Base-by-base conservation (phyloP, 2,113 vertebrate genomes). In the Falco punctatus region DNA sequence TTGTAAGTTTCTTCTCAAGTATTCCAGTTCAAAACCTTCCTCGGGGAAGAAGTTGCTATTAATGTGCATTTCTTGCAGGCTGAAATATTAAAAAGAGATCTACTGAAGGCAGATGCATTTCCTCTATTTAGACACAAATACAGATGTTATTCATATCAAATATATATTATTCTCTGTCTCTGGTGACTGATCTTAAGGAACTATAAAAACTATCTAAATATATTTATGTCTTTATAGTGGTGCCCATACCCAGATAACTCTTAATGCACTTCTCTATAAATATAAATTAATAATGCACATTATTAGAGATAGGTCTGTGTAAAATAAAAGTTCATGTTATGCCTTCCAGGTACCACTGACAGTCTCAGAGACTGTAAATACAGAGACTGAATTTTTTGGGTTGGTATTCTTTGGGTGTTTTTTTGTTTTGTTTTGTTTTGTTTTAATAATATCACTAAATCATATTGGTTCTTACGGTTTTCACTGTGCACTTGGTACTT, bases 61-160 rank as follows among this genome's bases (percentile, higher is more conserved):
- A 96, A 97, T 87, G 96, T 95, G 93, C 86, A 92, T 96, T 97
- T 95, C 94, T 98, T 98, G 93, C 92, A 94, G 87, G 77, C 71
- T 94, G 61, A 94, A 96, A 94, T 81, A 80, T 85, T 96, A 94
- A 95, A 94, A 95, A 91, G 66, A 94, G 69, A 57, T 73, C 81
- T 83, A 82, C 90, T 75, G 88, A 96, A 97, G 88, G 82, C 89
- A 94, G 94, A 94, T 96, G 92, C 78, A 92, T 92, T 96, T 96
- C 81, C 66, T 94, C 33, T 89, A 57, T 96, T 96, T 96, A 97
- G 87, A 84, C 54, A 81, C 59, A 91, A 90, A 95, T 73, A 72
- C 49, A 95, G 88, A 81, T 94, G 79, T 79, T 80, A 69, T 86
- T 94, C 61, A 87, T 92, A 94, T 94, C 74, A 94, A 89, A 89